Conservation (phyloP, 2,888 invertebrate genomes). For the Acanthosepion lycidas region DNA sequence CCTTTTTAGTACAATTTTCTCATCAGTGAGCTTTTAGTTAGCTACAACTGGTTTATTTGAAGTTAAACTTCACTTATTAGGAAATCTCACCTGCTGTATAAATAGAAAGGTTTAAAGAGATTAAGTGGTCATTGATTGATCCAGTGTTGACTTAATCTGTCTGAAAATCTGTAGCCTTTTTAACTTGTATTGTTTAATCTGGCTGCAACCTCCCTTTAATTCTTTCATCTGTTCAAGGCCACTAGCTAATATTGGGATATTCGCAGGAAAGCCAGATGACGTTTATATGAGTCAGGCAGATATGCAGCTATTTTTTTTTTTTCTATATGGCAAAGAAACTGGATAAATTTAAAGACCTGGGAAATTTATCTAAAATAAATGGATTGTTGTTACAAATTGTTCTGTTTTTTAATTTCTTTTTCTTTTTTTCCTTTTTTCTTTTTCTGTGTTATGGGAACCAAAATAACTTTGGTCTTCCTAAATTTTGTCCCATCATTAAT, state of each 20-base stretch:
- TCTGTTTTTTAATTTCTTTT: too few relatives aligned
- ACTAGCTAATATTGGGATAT: background rate
- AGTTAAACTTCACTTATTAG: background rate
- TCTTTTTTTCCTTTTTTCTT: too few relatives aligned
- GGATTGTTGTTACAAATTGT: too few relatives aligned
- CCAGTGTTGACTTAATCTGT: background rate
- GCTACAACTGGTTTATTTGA: background rate
- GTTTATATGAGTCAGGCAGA: background rate
- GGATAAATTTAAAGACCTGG: too few relatives aligned
- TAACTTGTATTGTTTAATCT: background rate
- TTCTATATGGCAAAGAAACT: background rate
- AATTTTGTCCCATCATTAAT: too few relatives aligned
- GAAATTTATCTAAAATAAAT: too few relatives aligned
- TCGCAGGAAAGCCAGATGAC: background rate
- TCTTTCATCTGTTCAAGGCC: background rate
- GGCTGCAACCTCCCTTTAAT: background rate
- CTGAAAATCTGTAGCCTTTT: background rate
- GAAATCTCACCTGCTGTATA: background rate
- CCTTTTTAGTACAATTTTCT: background rate
- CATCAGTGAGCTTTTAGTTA: background rate
- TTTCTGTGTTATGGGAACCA: too few relatives aligned
- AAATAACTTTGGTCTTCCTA: too few relatives aligned
- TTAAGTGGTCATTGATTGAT: background rate
- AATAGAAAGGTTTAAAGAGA: background rate
- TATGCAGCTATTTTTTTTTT: background rate